Base-by-base conservation (phyloP, 2,888 invertebrate genomes). In the Allacma fusca region DNA sequence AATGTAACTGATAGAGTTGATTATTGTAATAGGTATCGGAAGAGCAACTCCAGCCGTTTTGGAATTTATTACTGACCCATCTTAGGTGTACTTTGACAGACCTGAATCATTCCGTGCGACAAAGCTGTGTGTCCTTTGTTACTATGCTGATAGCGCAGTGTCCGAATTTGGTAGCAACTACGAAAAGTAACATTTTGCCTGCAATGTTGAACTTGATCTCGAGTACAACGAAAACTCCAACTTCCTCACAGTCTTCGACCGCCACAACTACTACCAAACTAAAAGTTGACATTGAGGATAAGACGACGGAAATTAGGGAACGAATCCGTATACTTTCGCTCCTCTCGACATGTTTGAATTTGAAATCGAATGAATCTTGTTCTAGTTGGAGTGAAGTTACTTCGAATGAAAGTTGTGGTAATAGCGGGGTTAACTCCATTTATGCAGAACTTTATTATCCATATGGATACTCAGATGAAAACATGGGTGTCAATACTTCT, bases 1-100 rank as follows among this genome's bases (percentile, higher is more conserved):
- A 19, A 5, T 21, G 23, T 59, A 19, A 59, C 23, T 59, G 19
- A 19, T 12, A 23, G 5, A 21, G 19, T 21, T 59, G 59, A 21
- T 59, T 59, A 19, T 59, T 59, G 19, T 23, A 12, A 23, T 59
- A 88, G 88, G 86, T 89, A 71, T 85, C 88, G 7, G 85, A 85
- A 12, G 86, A 89, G 13, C 90, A 91, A 83, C 86, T 92, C 19
- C 86, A 89, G 59, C 94, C 95, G 13, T 94, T 94, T 86, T 93
- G 93, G 85, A 91, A 92, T 80, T 89, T 93, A 7, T 87, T 96
- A 79, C 91, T 92, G 24, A 92, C 94, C 0, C 94, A 94, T 86
- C 87, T 96, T 68, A 90, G 92, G 74, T 96, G 96, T 88, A 93
- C 94, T 0, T 94, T 97, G 94, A 96, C 95, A 0, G 94, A 96